phyloP scores from a whole-genome alignment of 2,113 vertebrate species.

The Neofelis nebulosa region DNA sequence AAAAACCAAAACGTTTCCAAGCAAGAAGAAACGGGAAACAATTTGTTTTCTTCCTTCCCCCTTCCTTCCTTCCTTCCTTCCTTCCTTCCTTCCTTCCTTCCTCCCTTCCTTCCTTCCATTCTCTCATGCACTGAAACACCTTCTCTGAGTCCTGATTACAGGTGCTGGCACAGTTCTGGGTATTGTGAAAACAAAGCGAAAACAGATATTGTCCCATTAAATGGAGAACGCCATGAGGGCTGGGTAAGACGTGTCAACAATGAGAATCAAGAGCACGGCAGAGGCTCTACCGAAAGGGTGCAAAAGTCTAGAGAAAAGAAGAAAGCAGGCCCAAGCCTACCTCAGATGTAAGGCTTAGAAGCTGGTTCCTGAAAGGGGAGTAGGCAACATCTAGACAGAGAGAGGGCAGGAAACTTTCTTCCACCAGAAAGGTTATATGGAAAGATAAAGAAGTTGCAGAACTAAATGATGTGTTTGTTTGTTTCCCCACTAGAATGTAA shows the following conservation, averaged over 20 bases:
- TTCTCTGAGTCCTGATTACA: not conserved
- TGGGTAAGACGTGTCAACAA: not conserved
- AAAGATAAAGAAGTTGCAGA: not conserved
- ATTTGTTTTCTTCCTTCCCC: not conserved
- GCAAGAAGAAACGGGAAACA: not conserved
- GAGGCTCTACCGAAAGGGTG: not conserved
- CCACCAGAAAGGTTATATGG: not conserved
- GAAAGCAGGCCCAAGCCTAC: not conserved
- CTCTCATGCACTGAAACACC: not conserved
- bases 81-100: too few species aligned
- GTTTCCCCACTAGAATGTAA: not conserved
- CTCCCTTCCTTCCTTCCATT: not conserved
- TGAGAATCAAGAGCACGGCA: not conserved
- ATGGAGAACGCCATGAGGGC: not conserved
- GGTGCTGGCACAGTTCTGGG: not conserved
- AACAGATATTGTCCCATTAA: not conserved
- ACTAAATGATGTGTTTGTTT: not conserved
- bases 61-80: not conserved
- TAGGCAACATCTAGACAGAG: conserved; percentile 11
- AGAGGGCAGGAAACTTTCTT: not conserved
- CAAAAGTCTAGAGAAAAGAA: not conserved
- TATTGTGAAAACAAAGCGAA: not conserved
- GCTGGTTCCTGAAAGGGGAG: not conserved
- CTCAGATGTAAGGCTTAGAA: not conserved
- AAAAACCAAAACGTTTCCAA: not conserved